Percentiles rank a stretch among this genome's conserved stretches.
These are phyloP conservation scores for Rotaria socialis DNA, from an alignment of 2,888 invertebrate genomes.

Conservation along the genomic window DNA sequence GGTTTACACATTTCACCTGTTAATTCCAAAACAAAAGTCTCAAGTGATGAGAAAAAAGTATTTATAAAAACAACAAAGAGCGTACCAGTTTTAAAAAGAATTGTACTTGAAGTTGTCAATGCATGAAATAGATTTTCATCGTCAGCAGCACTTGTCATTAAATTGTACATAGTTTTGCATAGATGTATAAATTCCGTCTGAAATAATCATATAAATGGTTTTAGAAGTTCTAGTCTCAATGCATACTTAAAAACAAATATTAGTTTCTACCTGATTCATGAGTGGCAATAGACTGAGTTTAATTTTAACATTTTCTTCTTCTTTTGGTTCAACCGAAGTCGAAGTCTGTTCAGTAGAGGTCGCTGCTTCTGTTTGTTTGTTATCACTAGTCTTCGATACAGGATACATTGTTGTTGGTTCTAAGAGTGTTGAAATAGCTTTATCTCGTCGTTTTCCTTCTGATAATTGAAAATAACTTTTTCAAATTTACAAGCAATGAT, in stretches of 20 bases:
- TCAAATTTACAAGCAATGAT: too few species aligned
- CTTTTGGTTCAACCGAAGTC: neutral
- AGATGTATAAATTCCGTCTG: constrained; percentile 13
- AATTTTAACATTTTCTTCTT: neutral
- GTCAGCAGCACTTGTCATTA: neutral
- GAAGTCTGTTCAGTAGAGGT: neutral
- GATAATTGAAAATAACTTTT: neutral
- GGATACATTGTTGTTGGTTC: neutral
- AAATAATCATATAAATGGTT: neutral
- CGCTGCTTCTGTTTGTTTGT: neutral
- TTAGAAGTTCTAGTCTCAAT: too few species aligned
- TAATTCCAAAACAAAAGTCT: neutral
- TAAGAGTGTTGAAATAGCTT: neutral
- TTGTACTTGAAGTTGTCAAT: constrained; percentile 16
- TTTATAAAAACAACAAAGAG: neutral
- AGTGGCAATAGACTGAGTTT: constrained; percentile 3
- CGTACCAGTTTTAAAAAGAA: constrained; percentile 1
- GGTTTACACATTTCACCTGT: constrained; percentile 26
- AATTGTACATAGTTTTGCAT: constrained; percentile 4
- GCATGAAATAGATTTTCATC: neutral
- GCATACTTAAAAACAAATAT: neutral
- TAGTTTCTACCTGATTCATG: neutral
- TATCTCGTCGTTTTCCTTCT: neutral
- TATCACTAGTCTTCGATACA: neutral
- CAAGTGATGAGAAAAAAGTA: neutral